Evolutionary conservation across 2,797 vertebrate species (phyloP), one percentile per base, ranked within the genome.

Genomic region (Scolopax bukidnonensis): DNA sequence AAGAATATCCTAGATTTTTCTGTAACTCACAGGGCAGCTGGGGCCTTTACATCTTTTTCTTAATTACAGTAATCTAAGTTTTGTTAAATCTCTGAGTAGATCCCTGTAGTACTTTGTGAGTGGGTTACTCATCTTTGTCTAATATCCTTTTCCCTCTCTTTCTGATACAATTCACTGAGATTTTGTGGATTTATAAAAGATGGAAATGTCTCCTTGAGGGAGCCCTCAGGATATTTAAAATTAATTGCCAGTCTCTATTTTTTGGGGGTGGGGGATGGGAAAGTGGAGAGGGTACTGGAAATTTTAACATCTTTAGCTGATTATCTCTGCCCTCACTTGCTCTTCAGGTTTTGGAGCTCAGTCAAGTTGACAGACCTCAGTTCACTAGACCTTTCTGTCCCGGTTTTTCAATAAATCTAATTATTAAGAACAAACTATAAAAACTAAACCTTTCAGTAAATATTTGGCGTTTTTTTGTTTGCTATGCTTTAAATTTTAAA

Each of bases 381-480:
- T 48, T 53, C 67, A 18, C 33, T n/a, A 15, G 6, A 30, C 78
- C 54, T 74, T 68, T 59, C 61, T 63, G 74, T 19, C 18, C 8
- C 25, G n/a, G 25, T 7, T 61, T 77, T 63, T 61, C 40, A 63
- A 68, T n/a, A 63, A 57, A 45, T 47, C 20, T 33, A 43, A 63
- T 56, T n/a, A 40, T 86, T 9, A 56, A 33, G 43, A 79, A 56
- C 33, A 57, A 84, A 74, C 11, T 74, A 30, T 36, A 40, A 47
- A 24, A 24, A 71, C 53, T 53, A 25, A 87, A 65, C 27, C 4
- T 68, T n/a, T 33, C 27, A 32, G 20, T 63, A 67, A 67, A 33
- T n/a, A 5, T 63, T 75, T 33, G 36, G 18, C 1, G 9, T 2
- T 0, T 9, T 25, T 30, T 60, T 41, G 45, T 33, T 45, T 33